Evolutionary conservation across 2,888 invertebrate species (phyloP).

Genomic region (Dorcus parallelipipedus): DNA sequence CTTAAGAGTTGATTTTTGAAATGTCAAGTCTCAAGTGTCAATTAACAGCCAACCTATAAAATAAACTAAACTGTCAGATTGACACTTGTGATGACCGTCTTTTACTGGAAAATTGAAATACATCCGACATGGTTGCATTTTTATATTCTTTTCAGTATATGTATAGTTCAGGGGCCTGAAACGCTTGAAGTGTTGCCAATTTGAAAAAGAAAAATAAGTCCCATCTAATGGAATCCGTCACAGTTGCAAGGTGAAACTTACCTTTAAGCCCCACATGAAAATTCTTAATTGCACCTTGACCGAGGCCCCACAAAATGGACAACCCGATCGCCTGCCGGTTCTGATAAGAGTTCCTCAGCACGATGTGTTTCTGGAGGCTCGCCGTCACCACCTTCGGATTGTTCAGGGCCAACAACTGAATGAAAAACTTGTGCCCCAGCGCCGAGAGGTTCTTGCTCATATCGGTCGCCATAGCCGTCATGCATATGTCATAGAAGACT

Average conservation of each 20-base stretch:
- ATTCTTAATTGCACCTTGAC: constrained; percentile 66
- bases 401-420: constrained; percentile 66
- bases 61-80: too few species aligned
- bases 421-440: constrained; percentile 66
- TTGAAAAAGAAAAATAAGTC: background rate
- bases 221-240: too few species aligned
- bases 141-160: too few species aligned
- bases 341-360: constrained; percentile 70
- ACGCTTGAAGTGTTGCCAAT: too few species aligned
- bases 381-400: constrained; percentile 62
- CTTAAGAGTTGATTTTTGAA: too few species aligned
- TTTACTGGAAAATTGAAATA: too few species aligned
- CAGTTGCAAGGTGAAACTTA: constrained; percentile 34
- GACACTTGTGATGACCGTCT: too few species aligned
- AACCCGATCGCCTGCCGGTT: constrained; percentile 71
- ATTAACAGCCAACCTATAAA: too few species aligned
- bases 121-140: too few species aligned
- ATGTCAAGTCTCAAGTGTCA: too few species aligned
- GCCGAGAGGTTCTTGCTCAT: constrained; percentile 66
- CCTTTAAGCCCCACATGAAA: constrained; percentile 66
- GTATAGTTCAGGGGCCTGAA: too few species aligned
- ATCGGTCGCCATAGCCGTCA: constrained; percentile 70
- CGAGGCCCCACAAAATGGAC: constrained; percentile 73
- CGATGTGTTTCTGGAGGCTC: constrained; percentile 61
- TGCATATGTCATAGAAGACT: constrained; percentile 67